Base-by-base conservation (phyloP, 2,113 vertebrate genomes). In the Psephotus haematonotus region DNA sequence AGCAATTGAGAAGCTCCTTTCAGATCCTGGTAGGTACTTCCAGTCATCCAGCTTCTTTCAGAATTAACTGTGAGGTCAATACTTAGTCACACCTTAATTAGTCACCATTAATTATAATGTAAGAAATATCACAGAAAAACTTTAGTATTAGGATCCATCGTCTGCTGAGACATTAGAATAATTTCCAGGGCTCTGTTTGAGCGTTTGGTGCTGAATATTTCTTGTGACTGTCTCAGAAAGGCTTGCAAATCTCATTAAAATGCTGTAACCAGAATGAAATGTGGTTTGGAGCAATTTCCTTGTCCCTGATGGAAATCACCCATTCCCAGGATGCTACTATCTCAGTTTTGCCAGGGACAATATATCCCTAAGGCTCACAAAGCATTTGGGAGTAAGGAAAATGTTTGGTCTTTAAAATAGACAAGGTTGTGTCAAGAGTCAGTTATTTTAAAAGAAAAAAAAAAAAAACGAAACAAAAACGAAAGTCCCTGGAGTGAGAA, bases 241-340 rank as follows among this genome's bases (percentile, higher is more conserved):
- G 52, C 18, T 95, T 84, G 82, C 57, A 96, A 96, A 94, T 93
- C 82, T 88, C 86, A 84, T 95, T 94, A 88, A 96, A 95, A 93
- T 89, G 83, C 69, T 27, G 49, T 88, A 92, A 96, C 65, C 77
- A 93, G 91, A 96, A 96, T 92, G 62, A 96, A 96, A 97, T 93
- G 92, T 95, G 91, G 90, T 96, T 95, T 97, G 95, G 96, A 96
- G 91, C 0, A 49, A 84, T 93, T 96, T 97, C 86, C 86, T 76
- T 82, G 77, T 89, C 91, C 91, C 88, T 91, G 91, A 91, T 93
- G 90, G 65, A 96, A 94, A 93, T 96, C 90, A 92, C 85, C 86
- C 77, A 13, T 95, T 96, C 92, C 95, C 96, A 96, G 93, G 92
- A 89, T 82, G 93, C 64, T 94, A 65, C 91, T 96, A 76, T 94